phyloP scores from a whole-genome alignment of 2,888 invertebrate species.

The Scaptomyza polygonia region DNA sequence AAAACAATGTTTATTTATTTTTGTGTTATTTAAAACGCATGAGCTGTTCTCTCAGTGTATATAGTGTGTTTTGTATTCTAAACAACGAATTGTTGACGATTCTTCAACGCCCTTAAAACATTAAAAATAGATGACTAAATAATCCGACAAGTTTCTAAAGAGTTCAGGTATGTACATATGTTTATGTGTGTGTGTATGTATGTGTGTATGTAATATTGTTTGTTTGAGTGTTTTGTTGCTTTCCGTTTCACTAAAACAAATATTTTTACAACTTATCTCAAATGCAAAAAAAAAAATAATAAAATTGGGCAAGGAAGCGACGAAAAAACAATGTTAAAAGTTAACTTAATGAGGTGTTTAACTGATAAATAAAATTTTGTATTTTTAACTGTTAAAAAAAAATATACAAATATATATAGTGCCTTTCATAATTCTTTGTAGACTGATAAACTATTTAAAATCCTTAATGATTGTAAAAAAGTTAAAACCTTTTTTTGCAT shows the following conservation, averaged over 20 bases:
- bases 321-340: constrained; percentile 4
- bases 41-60: constrained; percentile 1
- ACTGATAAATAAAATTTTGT: not conserved
- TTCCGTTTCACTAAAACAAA: constrained; percentile 75
- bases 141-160: not conserved
- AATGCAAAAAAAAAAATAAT: constrained; percentile 28
- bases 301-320: constrained; percentile 21
- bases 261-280: constrained; percentile 72
- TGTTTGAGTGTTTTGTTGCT: constrained; percentile 38
- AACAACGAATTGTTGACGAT: not conserved
- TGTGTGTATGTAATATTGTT: not conserved
- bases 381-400: too few species aligned
- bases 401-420: too few species aligned
- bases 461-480: not conserved
- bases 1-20: too few species aligned
- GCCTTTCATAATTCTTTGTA: too few species aligned
- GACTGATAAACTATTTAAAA: not conserved
- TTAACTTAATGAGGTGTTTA: constrained; percentile 44
- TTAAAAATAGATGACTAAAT: constrained; percentile 13
- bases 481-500: constrained; percentile 7
- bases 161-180: not conserved
- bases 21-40: too few species aligned
- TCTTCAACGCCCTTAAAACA: constrained; percentile 1
- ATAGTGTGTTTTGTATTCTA: not conserved
- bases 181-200: not conserved